phyloP scores from a whole-genome alignment of 2,113 vertebrate genomes.

The Charina bottae region DNA sequence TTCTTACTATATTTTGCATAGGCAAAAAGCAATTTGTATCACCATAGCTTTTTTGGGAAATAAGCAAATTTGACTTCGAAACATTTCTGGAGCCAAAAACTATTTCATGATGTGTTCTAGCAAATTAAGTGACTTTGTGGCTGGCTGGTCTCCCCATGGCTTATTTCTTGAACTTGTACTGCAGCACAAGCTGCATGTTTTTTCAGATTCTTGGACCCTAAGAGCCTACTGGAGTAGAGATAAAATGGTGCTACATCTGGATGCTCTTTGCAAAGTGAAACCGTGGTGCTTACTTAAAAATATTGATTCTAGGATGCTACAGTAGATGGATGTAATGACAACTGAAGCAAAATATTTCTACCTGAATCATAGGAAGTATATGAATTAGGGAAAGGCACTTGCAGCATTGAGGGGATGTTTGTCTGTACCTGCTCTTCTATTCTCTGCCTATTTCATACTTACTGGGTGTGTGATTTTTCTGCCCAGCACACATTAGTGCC shows the following conservation, averaged over 20 bases:
- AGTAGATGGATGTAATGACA: not conserved
- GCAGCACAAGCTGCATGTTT: not conserved
- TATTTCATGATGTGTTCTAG: not conserved
- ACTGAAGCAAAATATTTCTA: not conserved
- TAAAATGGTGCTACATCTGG: not conserved
- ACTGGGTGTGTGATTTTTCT: constrained; percentile 27
- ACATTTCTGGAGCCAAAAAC: not conserved
- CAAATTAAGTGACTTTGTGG: not conserved
- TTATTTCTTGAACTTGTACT: not conserved
- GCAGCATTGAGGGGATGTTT: not conserved
- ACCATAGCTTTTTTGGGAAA: not conserved
- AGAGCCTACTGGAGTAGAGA: not conserved
- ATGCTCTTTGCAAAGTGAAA: not conserved
- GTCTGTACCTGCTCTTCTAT: constrained; percentile 32
- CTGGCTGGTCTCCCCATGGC: not conserved
- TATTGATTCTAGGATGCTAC: not conserved
- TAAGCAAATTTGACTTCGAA: not conserved
- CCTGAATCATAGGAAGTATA: not conserved
- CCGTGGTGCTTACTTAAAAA: not conserved
- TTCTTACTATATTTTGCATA: not conserved
- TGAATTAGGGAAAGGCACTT: not conserved
- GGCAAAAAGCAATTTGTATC: not conserved
- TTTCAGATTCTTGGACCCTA: not conserved
- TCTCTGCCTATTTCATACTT: constrained; percentile 31
- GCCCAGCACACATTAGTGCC: constrained; percentile 35